Evolutionary conservation across 1,140 invertebrate genomes (phyloP).

Genomic region (Hycleus cichorii): DNA sequence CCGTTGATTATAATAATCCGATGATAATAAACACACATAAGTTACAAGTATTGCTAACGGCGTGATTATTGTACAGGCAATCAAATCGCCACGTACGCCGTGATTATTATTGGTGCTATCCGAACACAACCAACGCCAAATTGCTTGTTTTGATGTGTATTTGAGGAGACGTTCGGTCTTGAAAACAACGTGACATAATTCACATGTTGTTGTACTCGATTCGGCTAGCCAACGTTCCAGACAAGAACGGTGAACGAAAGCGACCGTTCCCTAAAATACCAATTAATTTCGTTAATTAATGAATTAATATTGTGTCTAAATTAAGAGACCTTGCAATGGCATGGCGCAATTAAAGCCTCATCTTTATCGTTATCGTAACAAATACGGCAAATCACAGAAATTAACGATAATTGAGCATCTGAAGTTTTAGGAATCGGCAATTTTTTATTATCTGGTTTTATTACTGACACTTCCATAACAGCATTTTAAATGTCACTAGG

Average conservation of each 20-base stretch:
- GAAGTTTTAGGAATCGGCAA: no score
- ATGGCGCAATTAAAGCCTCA: slow-evolving; percentile 38
- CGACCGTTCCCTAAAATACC: slow-evolving; percentile 51
- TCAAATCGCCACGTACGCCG: slow-evolving; percentile 39
- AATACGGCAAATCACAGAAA: slow-evolving; percentile 37
- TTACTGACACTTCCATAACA: no score
- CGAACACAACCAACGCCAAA: slow-evolving; percentile 36
- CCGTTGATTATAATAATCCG: slow-evolving; percentile 44
- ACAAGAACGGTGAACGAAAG: slow-evolving; percentile 58
- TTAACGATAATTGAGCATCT: no score
- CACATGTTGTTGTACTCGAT: slow-evolving; percentile 51
- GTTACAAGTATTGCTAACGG: slow-evolving; percentile 44
- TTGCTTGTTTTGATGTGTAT: slow-evolving; percentile 33
- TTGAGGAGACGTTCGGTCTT: slow-evolving; percentile 38
- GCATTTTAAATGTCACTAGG: no score
- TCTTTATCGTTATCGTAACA: slow-evolving; percentile 39
- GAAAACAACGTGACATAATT: slow-evolving; percentile 53
- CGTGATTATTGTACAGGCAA: slow-evolving; percentile 43
- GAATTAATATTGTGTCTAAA: background rate
- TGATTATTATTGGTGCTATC: slow-evolving; percentile 23
- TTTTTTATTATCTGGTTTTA: no score
- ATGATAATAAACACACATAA: slow-evolving; percentile 45
- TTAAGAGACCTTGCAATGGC: slow-evolving; percentile 35
- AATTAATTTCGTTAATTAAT: slow-evolving; percentile 10
- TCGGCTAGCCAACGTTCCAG: slow-evolving; percentile 64